These are phyloP conservation scores for Amblyopsis rosae DNA, from an alignment of 2,113 vertebrate genomes.

Conservation along the genomic window DNA sequence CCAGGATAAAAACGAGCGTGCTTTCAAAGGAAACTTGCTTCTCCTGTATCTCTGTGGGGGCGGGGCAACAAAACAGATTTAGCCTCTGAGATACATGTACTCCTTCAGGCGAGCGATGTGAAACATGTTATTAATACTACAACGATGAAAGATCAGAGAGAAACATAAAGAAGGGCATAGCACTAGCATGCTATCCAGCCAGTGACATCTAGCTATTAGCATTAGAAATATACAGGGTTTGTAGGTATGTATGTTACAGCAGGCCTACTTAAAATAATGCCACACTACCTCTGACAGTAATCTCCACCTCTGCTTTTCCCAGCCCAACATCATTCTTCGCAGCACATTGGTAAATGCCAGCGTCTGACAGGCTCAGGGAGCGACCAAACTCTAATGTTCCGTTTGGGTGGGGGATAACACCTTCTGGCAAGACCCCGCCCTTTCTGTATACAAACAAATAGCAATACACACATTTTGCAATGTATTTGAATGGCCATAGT, in stretches of 20 bases:
- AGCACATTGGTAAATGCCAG: conserved; percentile 80
- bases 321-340: conserved; percentile 77
- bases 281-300: conserved; percentile 75
- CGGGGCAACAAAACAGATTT: conserved; percentile 2
- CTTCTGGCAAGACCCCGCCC: conserved; percentile 75
- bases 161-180: too few relatives aligned
- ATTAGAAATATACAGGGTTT: background rate
- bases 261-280: background rate
- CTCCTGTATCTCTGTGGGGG: conserved; percentile 46
- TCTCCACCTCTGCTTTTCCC: conserved; percentile 60
- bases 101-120: too few relatives aligned
- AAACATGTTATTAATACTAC: too few relatives aligned
- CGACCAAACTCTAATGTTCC: conserved; percentile 79
- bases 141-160: too few relatives aligned
- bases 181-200: too few relatives aligned
- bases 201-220: background rate
- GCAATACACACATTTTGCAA: background rate
- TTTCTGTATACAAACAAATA: conserved; percentile 67
- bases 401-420: conserved; percentile 66
- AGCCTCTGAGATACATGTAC: background rate
- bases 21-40: conserved; percentile 55
- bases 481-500: too few relatives aligned
- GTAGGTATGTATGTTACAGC: background rate
- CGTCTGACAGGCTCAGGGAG: conserved; percentile 71
- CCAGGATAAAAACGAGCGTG: conserved; percentile 79